Percentiles rank a stretch among this genome's conserved stretches.
Evolutionary conservation across 1,140 invertebrate species (phyloP).

Genomic region (Drosophila ironensis): DNA sequence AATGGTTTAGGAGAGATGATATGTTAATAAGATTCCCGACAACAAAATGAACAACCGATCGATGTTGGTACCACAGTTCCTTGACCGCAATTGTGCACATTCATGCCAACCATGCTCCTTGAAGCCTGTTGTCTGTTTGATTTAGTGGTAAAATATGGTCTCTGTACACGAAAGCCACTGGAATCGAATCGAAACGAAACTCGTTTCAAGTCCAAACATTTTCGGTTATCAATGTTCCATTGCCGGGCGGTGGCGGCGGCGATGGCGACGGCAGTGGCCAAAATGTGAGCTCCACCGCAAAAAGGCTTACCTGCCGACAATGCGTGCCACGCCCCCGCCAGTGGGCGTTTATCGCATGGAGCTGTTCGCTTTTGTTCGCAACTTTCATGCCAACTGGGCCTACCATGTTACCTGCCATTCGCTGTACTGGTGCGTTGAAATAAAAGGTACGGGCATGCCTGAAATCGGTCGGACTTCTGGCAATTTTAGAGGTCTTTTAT

Average conservation of each 20-base stretch:
- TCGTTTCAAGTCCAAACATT: constrained; percentile 34
- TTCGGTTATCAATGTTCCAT: constrained; percentile 59
- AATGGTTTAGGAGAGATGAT: too few species aligned
- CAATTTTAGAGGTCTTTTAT: constrained; percentile 63
- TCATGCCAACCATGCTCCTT: constrained; percentile 12
- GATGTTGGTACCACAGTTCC: background rate
- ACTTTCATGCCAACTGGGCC: constrained; percentile 10
- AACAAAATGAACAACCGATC: too few species aligned
- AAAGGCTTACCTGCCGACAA: constrained; percentile 57
- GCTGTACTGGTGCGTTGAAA: constrained; percentile 36
- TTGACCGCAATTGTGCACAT: constrained; percentile 4
- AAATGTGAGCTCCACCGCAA: constrained; percentile 58
- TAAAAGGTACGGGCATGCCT: background rate
- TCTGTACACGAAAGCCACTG: constrained; percentile 52
- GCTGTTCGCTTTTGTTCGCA: constrained; percentile 36
- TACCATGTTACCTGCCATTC: constrained; percentile 12
- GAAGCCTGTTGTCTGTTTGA: constrained; percentile 61
- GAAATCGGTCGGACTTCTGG: constrained; percentile 38
- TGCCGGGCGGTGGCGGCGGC: background rate
- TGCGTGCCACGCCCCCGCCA: constrained; percentile 56
- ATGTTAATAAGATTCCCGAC: too few species aligned
- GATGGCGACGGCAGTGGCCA: too few species aligned
- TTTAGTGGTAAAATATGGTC: constrained; percentile 67
- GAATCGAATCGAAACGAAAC: constrained; percentile 6
- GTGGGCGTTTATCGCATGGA: background rate